phyloP scores from a whole-genome alignment of 1,140 invertebrate genomes.

The Drosophila seguyi region DNA sequence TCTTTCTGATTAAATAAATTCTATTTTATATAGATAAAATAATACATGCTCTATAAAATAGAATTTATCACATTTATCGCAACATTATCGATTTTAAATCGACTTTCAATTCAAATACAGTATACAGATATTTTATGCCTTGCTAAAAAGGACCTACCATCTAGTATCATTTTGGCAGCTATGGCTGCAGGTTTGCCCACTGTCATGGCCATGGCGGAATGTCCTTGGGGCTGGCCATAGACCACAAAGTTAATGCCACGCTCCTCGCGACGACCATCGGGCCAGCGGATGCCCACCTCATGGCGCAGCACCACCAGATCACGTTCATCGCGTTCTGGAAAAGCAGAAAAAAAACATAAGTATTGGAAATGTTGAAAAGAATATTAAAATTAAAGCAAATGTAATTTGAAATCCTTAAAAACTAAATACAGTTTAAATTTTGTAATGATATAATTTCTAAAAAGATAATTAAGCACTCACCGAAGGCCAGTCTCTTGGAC shows the following conservation, averaged over 20 bases:
- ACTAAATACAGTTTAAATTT: not conserved
- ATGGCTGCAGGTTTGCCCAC: slow-evolving; percentile 98
- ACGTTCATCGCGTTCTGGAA: slow-evolving; percentile 90
- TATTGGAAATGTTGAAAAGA: not conserved
- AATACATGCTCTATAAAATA: too few species aligned
- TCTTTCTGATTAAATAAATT: too few species aligned
- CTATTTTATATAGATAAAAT: too few species aligned
- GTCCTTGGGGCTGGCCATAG: slow-evolving; percentile 94
- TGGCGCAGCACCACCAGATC: slow-evolving; percentile 98
- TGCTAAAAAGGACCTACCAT: slow-evolving; percentile 88
- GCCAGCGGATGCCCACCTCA: slow-evolving; percentile 96
- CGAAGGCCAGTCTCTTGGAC: slow-evolving; percentile 93
- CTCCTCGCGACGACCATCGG: slow-evolving; percentile 92
- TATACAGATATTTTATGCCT: not conserved
- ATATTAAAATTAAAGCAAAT: slow-evolving; percentile 5
- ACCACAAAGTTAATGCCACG: slow-evolving; percentile 96
- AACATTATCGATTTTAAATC: too few species aligned
- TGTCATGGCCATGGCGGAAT: slow-evolving; percentile 98
- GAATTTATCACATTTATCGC: too few species aligned
- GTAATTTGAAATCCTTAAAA: not conserved
- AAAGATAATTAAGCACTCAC: slow-evolving; percentile 85
- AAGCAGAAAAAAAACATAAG: not conserved
- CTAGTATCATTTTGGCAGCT: slow-evolving; percentile 98
- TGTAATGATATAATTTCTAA: too few species aligned
- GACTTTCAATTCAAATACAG: not conserved